Conservation (phyloP, 1,140 invertebrate species). For the Ceratina australensis region DNA sequence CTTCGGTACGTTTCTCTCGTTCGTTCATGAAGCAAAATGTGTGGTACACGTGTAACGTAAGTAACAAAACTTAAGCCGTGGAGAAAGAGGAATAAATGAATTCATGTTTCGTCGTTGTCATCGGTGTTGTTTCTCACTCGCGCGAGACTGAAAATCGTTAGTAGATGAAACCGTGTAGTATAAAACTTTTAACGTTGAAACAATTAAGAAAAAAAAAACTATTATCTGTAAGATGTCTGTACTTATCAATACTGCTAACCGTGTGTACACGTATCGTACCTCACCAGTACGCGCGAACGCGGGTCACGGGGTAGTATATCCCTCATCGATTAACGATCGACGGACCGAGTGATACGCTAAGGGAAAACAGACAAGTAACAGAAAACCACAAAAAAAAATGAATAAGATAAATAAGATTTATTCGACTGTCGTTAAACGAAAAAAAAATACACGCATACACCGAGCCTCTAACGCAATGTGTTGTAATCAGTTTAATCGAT, state of each 20-base stretch:
- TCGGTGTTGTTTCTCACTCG: constrained; percentile 55
- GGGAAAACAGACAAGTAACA: neutral
- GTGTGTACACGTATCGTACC: constrained; percentile 46
- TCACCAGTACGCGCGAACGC: constrained; percentile 28
- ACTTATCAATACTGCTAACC: constrained; percentile 50
- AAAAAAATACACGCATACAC: constrained; percentile 30
- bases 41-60: constrained; percentile 34
- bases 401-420: constrained; percentile 18
- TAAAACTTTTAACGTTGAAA: constrained; percentile 45
- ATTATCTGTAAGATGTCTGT: constrained; percentile 60
- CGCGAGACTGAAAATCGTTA: constrained; percentile 56
- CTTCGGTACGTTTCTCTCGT: neutral
- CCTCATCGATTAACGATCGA: constrained; percentile 59
- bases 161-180: constrained; percentile 46
- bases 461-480: constrained; percentile 43
- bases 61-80: constrained; percentile 4
- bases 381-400: constrained; percentile 7
- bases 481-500: constrained; percentile 52
- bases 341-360: constrained; percentile 49
- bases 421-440: constrained; percentile 19
- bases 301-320: neutral
- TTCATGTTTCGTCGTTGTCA: constrained; percentile 57
- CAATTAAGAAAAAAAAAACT: constrained; percentile 25
- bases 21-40: constrained; percentile 16
- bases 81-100: constrained; percentile 4